A percentile compares a stretch with the other conserved stretches of the same genome.
Evolutionary conservation across 2,113 vertebrate species (phyloP).

Genomic region (Elanus axillaris): DNA sequence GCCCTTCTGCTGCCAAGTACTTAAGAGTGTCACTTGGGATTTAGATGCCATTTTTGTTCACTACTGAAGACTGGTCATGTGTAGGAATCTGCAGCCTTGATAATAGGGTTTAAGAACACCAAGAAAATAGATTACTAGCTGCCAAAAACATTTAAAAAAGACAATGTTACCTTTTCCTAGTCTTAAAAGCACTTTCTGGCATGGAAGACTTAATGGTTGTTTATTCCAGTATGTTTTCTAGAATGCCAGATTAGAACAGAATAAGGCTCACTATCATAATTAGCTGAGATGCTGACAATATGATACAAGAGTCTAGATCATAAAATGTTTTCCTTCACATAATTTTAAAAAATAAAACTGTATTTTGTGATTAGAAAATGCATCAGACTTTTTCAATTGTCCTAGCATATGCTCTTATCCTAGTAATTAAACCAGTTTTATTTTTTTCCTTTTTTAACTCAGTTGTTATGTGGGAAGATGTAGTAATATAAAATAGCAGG

Average conservation of each 20-base stretch:
- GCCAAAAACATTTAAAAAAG: slow-evolving; percentile 20
- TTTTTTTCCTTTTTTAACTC: slow-evolving; percentile 48
- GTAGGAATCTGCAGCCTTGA: slow-evolving; percentile 60
- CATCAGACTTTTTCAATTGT: slow-evolving; percentile 35
- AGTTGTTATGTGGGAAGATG: slow-evolving; percentile 60
- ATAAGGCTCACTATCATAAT: background rate
- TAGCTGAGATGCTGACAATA: background rate
- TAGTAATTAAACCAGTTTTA: slow-evolving; percentile 35
- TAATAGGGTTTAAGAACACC: slow-evolving; percentile 61
- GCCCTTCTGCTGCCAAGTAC: slow-evolving; percentile 69
- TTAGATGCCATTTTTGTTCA: slow-evolving; percentile 69
- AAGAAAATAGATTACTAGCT: slow-evolving; percentile 57
- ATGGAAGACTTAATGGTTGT: background rate
- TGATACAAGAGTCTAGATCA: background rate
- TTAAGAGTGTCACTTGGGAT: slow-evolving; percentile 69
- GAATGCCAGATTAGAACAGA: background rate
- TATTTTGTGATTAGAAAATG: background rate
- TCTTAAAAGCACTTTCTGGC: slow-evolving; percentile 2
- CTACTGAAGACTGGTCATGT: slow-evolving; percentile 62
- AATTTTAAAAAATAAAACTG: background rate
- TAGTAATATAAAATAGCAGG: slow-evolving; percentile 38
- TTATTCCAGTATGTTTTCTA: background rate
- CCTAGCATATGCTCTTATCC: slow-evolving; percentile 36
- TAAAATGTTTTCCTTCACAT: background rate
- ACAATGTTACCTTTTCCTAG: slow-evolving; percentile 33